A percentile compares a stretch with the other conserved stretches of the same genome.
Conservation (phyloP, 2,797 vertebrate species). For the Enteromius paludinosus region DNA sequence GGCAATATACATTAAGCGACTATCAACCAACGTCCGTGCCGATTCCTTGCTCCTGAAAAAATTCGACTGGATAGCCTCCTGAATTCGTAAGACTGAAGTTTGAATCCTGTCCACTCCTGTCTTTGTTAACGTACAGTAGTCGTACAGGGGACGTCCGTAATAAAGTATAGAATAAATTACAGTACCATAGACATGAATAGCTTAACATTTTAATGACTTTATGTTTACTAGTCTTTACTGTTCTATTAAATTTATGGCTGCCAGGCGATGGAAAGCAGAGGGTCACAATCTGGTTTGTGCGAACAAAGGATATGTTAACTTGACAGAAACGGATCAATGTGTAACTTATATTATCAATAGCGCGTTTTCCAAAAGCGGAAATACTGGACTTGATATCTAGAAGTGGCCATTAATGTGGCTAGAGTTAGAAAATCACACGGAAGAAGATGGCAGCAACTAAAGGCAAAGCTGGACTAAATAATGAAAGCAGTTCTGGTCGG, state of each 20-base stretch:
- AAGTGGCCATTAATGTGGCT: not conserved
- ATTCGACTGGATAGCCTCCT: constrained; percentile 18
- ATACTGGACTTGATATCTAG: constrained; percentile 11
- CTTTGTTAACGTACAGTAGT: constrained; percentile 45
- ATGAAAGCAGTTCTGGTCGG: constrained; percentile 63
- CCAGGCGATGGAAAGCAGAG: constrained; percentile 37
- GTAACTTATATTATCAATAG: constrained; percentile 32
- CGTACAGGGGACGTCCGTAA: not conserved
- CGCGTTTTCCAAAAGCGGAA: constrained; percentile 34
- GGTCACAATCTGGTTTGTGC: constrained; percentile 23
- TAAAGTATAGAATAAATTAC: constrained; percentile 21
- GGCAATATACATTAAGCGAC: constrained; percentile 10
- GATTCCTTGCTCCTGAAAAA: not conserved
- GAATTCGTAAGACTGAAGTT: constrained; percentile 45
- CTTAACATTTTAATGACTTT: not conserved
- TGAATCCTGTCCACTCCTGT: constrained; percentile 16
- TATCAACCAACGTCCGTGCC: not conserved
- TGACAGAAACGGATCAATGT: constrained; percentile 44
- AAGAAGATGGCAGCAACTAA: constrained; percentile 76
- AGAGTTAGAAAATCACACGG: constrained; percentile 9
- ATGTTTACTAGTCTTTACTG: constrained; percentile 7
- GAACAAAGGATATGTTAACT: constrained; percentile 53
- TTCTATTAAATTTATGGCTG: not conserved
- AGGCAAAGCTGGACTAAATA: constrained; percentile 68
- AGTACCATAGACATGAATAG: constrained; percentile 15